Conservation (phyloP, 2,888 invertebrate genomes). For the Monopis laevigella region DNA sequence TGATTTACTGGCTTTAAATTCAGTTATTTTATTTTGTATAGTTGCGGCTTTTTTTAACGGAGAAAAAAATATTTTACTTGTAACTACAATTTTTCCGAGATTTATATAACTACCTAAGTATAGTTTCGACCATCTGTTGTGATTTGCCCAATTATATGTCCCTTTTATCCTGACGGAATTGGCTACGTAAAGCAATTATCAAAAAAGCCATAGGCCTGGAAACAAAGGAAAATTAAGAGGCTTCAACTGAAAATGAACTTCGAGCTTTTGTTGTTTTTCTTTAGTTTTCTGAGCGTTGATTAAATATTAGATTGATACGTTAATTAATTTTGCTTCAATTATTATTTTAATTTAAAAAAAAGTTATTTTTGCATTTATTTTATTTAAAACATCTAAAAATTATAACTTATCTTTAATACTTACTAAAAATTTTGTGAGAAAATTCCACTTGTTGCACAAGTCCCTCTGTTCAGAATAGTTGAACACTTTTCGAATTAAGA, state of each 20-base stretch:
- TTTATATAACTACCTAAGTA: no score
- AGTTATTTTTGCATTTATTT: no score
- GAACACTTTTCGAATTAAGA: no score
- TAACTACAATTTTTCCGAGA: no score
- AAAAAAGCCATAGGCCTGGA: conserved; percentile 31
- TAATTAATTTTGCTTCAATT: no score
- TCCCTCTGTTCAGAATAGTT: conserved; percentile 8
- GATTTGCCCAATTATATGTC: conserved; percentile 40
- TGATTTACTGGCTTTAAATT: no score
- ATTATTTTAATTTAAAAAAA: no score
- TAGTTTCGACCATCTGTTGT: neutral
- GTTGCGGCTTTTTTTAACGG: no score
- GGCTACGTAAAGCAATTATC: conserved; percentile 39
- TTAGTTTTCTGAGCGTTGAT: conserved; percentile 8
- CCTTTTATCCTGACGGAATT: conserved; percentile 38
- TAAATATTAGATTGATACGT: no score
- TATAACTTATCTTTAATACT: conserved; percentile 5
- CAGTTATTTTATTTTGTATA: no score
- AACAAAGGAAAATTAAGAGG: conserved; percentile 32
- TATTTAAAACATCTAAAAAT: neutral
- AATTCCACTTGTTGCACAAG: conserved; percentile 23
- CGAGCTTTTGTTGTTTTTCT: conserved; percentile 7
- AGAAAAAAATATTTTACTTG: no score
- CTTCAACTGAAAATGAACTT: conserved; percentile 8
- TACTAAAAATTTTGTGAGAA: conserved; percentile 25